Conservation (phyloP, 2,113 vertebrate genomes). For the Chaenogobius annularis region DNA sequence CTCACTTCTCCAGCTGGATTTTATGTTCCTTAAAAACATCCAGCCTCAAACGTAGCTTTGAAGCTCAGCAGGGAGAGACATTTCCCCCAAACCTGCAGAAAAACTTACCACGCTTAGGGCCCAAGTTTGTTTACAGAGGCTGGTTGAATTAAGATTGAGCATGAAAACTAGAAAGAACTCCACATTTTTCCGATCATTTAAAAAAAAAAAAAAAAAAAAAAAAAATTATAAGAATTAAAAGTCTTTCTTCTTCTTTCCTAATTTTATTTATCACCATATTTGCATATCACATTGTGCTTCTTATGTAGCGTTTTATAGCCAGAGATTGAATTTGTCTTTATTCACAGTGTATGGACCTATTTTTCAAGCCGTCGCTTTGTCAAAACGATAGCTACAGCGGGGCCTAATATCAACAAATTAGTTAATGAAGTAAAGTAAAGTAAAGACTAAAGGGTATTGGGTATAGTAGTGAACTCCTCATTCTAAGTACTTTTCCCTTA, state of each 20-base stretch:
- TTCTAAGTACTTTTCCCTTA: too few relatives aligned
- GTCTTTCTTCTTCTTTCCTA: background rate
- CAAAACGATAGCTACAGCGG: too few relatives aligned
- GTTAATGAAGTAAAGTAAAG: too few relatives aligned
- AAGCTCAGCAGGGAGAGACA: slow-evolving; percentile 42
- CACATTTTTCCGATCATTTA: background rate
- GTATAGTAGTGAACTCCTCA: too few relatives aligned
- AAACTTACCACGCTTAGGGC: slow-evolving; percentile 9
- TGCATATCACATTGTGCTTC: background rate
- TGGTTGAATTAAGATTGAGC: slow-evolving; percentile 10
- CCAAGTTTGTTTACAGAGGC: slow-evolving; percentile 17
- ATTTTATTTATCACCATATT: background rate
- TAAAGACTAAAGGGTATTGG: too few relatives aligned
- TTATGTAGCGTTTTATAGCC: background rate
- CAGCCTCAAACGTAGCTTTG: slow-evolving; percentile 40
- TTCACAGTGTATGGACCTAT: background rate
- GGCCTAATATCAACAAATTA: too few relatives aligned
- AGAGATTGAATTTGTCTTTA: background rate
- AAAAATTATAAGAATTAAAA: background rate
- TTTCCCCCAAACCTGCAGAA: slow-evolving; percentile 12
- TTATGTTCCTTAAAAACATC: slow-evolving; percentile 42
- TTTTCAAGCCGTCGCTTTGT: too few relatives aligned
- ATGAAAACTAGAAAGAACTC: background rate
- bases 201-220: background rate
- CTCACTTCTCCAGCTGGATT: slow-evolving; percentile 51